Base-by-base conservation (phyloP, 2,888 invertebrate genomes). In the Bembecia ichneumoniformis region DNA sequence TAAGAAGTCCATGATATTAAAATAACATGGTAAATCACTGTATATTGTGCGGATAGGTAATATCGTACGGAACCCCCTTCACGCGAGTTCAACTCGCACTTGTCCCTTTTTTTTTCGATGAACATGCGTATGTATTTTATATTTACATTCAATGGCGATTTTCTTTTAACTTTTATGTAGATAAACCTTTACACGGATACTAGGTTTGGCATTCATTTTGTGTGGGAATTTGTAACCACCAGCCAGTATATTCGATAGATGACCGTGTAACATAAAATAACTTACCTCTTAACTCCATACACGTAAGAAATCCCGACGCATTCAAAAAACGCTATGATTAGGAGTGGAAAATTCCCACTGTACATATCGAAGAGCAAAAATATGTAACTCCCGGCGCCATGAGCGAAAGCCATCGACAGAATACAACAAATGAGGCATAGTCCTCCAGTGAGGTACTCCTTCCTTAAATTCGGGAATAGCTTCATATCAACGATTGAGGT, bases 401-500 rank as follows among this genome's bases (percentile, higher is more conserved):
- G 95, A 1, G 97, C 95, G 70, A 98, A 98, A 1, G 90, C 92
- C 93, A 97, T 93, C 0, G 97, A 97, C 52, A 97, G 88, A 3
- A 91, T 50, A 68, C 96, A 96, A 77, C 97, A 97, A 1, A 91
- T 77, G 15, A 92, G 82, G 72, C 97, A 97, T 35, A 97, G 79
- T 0, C 88, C 89, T 66, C 96, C 96, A 3, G 96, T 95, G 9
- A 96, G 88, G 56, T 93, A 92, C 79, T 97, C 96, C 81, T 97
- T 97, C 51, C 96, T 90, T 51, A 97, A 80, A 72, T 96, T 96
- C 0, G 97, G 97, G 69, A 97, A 96, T 11, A 98, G 80, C 69
- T 97, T 97, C 92, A 98, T 94, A 68, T 98, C 98, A 44, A 97
- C 96, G 52, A 98, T 91, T 1, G 97, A 97, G 0, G 98, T 98